Base-by-base conservation (phyloP, 2,888 invertebrate species). In the Hirtodrosophila alboralis region DNA sequence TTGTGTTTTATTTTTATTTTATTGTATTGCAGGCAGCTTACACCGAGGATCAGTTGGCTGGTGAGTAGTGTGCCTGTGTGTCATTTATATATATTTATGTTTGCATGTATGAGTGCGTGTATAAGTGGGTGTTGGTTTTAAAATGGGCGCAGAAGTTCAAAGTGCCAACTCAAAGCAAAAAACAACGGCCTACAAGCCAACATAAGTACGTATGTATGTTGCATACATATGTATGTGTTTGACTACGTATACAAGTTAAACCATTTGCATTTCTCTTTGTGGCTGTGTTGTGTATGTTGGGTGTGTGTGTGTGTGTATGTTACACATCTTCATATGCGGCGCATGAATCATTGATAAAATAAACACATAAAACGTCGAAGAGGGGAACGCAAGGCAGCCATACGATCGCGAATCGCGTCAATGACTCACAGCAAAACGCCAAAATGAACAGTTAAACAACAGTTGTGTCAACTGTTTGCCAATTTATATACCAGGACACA, bases 11-110 rank as follows among this genome's bases (percentile, higher is more conserved):
- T 28, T 27, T 14, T 72, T 65, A 49, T 54, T 56, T 59, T 40
- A 37, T 36, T 40, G 37, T 27, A 37, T 51, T 93, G 62, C 93
- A 96, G 96, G 96, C 95, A 87, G 95, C 95, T 89, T 96, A 96
- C 91, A 94, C 95, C 36, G 96, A 96, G 92, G 96, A 96, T 92
- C 96, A 96, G 93, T 93, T 96, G 92, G 96, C 96, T 91, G 96
- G 96, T 96, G 92, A 95, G 95, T 94, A 21, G 38, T 57, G 37
- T 38, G 16, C 43, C 43, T 4, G 41, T 26, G 14, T 40, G 28
- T 28, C 9, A 34, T 9, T 30, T 45, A 21, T 48, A 41, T 31
- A 41, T 7, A 31, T 52, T 40, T 47, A 34, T 59, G 48, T 40
- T 44, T 43, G 45, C 30, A 37, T 34, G 40, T 28, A 30, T 34